These are phyloP conservation scores for Astreopora myriophthalma DNA, from an alignment of 64 coral and sea anemone species.

Conservation along the genomic window DNA sequence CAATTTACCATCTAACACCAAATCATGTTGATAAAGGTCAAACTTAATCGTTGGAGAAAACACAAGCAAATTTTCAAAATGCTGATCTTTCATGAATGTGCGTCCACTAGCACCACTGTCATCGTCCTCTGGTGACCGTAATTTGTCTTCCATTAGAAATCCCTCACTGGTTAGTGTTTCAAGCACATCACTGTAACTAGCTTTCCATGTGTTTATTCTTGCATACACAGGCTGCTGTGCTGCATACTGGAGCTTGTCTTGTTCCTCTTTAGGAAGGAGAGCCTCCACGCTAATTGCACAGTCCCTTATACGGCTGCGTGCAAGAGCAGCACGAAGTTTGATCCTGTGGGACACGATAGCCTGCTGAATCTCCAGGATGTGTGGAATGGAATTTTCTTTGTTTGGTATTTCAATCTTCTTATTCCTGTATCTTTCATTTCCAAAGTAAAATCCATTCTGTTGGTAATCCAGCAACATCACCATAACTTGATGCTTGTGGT, in stretches of 20 bases:
- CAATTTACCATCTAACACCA: constrained; percentile 73
- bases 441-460: constrained; percentile 99
- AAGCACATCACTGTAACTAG: constrained; percentile 55
- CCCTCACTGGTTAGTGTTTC: constrained; percentile 74
- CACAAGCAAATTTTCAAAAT: constrained; percentile 92
- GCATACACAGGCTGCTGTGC: constrained; percentile 88
- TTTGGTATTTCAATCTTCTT: constrained; percentile 60
- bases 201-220: constrained; percentile 82
- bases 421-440: constrained; percentile 46
- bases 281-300: constrained; percentile 97
- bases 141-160: constrained; percentile 67
- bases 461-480: constrained; percentile 93
- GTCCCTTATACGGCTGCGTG: constrained; percentile 87
- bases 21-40: constrained; percentile 85
- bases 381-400: constrained; percentile 71
- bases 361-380: constrained; percentile 88
- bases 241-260: constrained; percentile 90
- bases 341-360: constrained; percentile 78
- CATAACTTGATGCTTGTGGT: constrained; percentile 90
- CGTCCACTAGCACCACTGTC: constrained; percentile 45
- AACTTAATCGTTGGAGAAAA: constrained; percentile 89
- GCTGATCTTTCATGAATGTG: constrained; percentile 80
- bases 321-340: constrained; percentile 93
- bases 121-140: constrained; percentile 51
- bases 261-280: constrained; percentile 92